phyloP scores from a whole-genome alignment of 2,888 invertebrate species.

The Agrotis exclamationis region DNA sequence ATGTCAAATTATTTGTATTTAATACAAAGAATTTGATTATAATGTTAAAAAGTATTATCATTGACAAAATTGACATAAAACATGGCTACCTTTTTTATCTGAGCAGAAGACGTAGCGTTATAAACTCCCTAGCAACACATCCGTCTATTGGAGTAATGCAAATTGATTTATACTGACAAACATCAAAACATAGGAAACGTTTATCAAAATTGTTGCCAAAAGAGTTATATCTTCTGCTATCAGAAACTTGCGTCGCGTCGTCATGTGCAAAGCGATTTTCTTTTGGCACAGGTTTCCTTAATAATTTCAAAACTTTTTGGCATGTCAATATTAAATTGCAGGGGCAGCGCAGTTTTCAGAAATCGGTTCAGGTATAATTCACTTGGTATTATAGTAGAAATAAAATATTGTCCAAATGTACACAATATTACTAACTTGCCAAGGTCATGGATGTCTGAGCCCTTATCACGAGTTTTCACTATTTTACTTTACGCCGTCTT shows the following conservation, averaged over 20 bases:
- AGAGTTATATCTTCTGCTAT: background rate
- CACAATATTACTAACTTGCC: background rate
- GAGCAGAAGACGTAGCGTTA: too few relatives aligned
- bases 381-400: background rate
- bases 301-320: background rate
- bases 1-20: too few relatives aligned
- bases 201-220: conserved; percentile 1
- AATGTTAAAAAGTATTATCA: too few relatives aligned
- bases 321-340: background rate
- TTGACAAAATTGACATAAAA: too few relatives aligned
- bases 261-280: background rate
- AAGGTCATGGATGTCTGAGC: background rate
- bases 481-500: too few relatives aligned
- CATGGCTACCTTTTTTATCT: too few relatives aligned
- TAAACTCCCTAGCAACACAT: too few relatives aligned
- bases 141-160: background rate
- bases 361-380: background rate
- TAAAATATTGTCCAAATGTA: background rate
- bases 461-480: too few relatives aligned
- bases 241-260: background rate
- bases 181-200: background rate
- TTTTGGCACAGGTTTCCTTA: background rate
- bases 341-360: background rate
- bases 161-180: background rate
- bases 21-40: too few relatives aligned